Base-by-base conservation (phyloP, 2,113 vertebrate species). In the Sapayoa aenigma region DNA sequence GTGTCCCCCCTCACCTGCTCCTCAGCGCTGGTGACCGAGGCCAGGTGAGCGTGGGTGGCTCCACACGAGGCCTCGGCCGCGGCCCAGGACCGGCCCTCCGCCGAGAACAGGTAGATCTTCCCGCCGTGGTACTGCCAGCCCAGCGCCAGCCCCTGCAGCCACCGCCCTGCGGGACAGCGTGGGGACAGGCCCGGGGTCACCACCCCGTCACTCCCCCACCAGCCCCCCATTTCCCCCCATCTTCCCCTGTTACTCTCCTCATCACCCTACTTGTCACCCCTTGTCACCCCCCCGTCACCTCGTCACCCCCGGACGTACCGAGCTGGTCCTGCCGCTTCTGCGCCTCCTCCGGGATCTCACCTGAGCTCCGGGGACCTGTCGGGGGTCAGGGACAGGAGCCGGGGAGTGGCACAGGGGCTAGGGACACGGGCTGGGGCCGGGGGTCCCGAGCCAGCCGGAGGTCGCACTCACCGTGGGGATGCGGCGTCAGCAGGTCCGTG, bases 1-100 rank as follows among this genome's bases (percentile, higher is more conserved):
- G 10, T 30, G 53, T 55, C 30, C 18, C 53, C 52, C 27, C 28
- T 44, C 67, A 92, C 93, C 93, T 94, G 93, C 83, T 93, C 90
- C 5, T 87, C 73, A 19, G 22, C 19, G 41, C 62, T 75, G 90
- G 83, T 87, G 83, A 95, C 15, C 15, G 90, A 71, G 83, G 62
- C 5, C 39, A 95, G 90, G 73, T 93, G 87, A 11, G 78, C 37
- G 30, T 83, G 55, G 5, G n/a, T 3, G 41, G 71, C 35, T 6
- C 78, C 62, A 31, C 95, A 96, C 47, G 99, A 98, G 42, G 98
- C 98, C 93, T 98, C 98, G 27, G 98, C 97, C 23, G 98, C 98
- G 2, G 96, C 97, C 72, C 98, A 97, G 49, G 97, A 84, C 85
- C 97, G 98, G 9, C 87, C 87, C 8, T 90, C 73, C 2, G 3